A percentile compares a stretch with the other conserved stretches of the same genome.
These are phyloP conservation scores for Achatina immaculata DNA, from an alignment of 1,140 invertebrate species.

Conservation along the genomic window DNA sequence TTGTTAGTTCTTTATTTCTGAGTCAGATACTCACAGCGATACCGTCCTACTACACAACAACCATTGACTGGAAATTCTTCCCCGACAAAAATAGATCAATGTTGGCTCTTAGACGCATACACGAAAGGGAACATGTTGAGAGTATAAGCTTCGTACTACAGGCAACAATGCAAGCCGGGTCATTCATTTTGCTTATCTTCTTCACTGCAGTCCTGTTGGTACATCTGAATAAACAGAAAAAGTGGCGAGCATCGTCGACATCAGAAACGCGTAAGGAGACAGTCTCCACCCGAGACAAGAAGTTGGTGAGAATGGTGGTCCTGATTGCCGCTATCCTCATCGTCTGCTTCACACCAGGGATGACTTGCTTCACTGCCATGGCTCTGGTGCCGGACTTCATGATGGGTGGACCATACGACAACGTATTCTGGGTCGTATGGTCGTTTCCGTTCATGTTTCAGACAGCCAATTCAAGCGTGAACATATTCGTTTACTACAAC, in stretches of 20 bases:
- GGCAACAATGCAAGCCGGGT: neutral
- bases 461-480: no score
- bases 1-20: neutral
- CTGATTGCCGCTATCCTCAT: neutral
- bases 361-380: neutral
- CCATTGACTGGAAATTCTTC: neutral
- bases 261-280: neutral
- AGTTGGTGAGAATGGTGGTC: neutral
- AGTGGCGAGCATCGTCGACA: neutral
- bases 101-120: no score
- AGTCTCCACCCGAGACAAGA: neutral
- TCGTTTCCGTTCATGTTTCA: neutral
- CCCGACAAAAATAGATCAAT: no score
- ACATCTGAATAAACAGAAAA: neutral
- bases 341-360: constrained; percentile 12
- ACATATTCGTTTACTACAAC: no score
- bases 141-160: neutral
- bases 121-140: neutral
- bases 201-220: neutral
- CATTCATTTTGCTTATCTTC: neutral
- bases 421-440: neutral
- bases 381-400: neutral
- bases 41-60: neutral
- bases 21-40: neutral
- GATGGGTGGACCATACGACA: neutral